Conservation (phyloP, 2,113 vertebrate genomes). For the Varanus komodoensis region DNA sequence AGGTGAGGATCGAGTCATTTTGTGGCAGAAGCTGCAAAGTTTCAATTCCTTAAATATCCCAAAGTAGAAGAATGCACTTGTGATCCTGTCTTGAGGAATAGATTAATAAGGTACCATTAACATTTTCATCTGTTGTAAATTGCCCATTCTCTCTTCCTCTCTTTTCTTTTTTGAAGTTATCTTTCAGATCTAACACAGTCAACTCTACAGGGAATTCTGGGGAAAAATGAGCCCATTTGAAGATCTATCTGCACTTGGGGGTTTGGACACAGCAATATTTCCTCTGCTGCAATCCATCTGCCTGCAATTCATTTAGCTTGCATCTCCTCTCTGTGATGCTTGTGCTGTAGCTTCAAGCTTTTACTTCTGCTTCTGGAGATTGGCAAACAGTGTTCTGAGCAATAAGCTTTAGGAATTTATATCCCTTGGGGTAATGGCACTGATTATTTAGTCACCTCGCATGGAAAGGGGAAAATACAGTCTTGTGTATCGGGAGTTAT, state of each 20-base stretch:
- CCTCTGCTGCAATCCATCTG: slow-evolving; percentile 24
- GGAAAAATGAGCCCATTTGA: slow-evolving; percentile 28
- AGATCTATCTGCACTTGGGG: slow-evolving; percentile 35
- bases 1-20: not conserved
- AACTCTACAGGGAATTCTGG: not conserved
- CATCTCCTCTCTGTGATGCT: slow-evolving; percentile 5
- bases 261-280: not conserved
- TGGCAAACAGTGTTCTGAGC: slow-evolving; percentile 6
- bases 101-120: not conserved
- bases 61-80: not conserved
- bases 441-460: slow-evolving; percentile 78
- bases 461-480: slow-evolving; percentile 65
- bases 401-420: slow-evolving; percentile 60
- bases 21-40: not conserved
- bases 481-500: slow-evolving; percentile 71
- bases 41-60: not conserved
- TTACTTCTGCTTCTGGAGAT: slow-evolving; percentile 27
- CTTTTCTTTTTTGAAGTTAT: not conserved
- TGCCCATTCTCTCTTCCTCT: not conserved
- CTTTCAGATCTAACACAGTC: not conserved
- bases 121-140: not conserved
- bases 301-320: slow-evolving; percentile 30
- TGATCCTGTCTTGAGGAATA: not conserved
- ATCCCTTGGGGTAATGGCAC: slow-evolving; percentile 67
- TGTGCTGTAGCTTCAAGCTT: slow-evolving; percentile 8